Evolutionary conservation across 2,888 invertebrate species (phyloP).

Genomic region (Ennomos quercinarius): DNA sequence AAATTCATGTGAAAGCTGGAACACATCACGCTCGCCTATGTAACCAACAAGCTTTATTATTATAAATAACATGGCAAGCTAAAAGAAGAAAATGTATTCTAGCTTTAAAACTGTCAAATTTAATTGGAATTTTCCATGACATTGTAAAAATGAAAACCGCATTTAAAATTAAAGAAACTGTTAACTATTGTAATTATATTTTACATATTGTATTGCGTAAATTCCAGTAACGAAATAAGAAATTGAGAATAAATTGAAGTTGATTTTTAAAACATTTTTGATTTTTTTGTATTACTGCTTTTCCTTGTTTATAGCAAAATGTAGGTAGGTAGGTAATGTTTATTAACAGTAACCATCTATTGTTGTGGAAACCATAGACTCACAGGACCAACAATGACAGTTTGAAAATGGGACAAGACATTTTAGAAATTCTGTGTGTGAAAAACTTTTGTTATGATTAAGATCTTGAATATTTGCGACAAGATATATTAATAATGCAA

Average conservation of each 20-base stretch:
- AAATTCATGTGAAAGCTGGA: conserved; percentile 26
- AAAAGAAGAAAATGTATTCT: not conserved
- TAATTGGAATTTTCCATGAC: conserved; percentile 73
- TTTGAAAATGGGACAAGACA: too few relatives aligned
- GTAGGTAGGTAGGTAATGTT: too few relatives aligned
- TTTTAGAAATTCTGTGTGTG: too few relatives aligned
- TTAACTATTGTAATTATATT: conserved; percentile 81
- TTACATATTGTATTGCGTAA: conserved; percentile 81
- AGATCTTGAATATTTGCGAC: too few relatives aligned
- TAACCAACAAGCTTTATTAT: not conserved
- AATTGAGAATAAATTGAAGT: conserved; percentile 82
- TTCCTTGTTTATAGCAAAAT: too few relatives aligned
- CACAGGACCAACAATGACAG: too few relatives aligned
- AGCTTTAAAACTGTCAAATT: conserved; percentile 41
- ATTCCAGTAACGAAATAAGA: conserved; percentile 79
- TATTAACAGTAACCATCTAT: too few relatives aligned
- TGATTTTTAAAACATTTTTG: conserved; percentile 67
- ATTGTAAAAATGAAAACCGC: conserved; percentile 75
- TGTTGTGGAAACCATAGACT: too few relatives aligned
- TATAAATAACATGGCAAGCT: not conserved
- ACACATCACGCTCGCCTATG: not conserved
- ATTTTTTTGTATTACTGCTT: conserved; percentile 42
- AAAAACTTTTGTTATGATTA: too few relatives aligned
- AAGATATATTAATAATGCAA: too few relatives aligned
- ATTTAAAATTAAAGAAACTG: conserved; percentile 81